Conservation (phyloP, 2,888 invertebrate species). For the Unio delphinus region DNA sequence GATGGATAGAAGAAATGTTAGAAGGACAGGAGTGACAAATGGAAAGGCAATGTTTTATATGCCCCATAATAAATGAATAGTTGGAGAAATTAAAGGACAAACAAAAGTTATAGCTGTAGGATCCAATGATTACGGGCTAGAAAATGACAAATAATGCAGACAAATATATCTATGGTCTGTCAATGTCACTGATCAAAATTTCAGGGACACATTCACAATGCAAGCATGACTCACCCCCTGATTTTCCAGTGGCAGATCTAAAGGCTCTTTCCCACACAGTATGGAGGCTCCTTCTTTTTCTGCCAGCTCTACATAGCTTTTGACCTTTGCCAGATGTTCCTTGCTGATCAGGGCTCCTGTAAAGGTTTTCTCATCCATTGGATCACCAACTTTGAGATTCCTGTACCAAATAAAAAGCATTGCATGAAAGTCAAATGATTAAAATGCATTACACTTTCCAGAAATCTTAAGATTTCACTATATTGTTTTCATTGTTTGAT, state of each 20-base stretch:
- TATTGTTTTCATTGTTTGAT: too few relatives aligned
- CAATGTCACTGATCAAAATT: too few relatives aligned
- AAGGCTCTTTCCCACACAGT: slow-evolving; percentile 69
- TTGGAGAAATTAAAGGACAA: too few relatives aligned
- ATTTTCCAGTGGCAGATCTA: slow-evolving; percentile 62
- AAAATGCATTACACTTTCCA: neutral
- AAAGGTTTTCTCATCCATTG: slow-evolving; percentile 58
- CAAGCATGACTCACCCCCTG: slow-evolving; percentile 54
- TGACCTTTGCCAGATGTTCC: slow-evolving; percentile 73
- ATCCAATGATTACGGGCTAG: too few relatives aligned
- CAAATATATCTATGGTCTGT: too few relatives aligned
- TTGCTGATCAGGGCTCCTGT: slow-evolving; percentile 74
- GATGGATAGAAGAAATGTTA: too few relatives aligned
- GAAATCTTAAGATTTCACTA: neutral
- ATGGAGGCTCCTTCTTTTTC: slow-evolving; percentile 71
- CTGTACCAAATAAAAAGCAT: slow-evolving; percentile 46
- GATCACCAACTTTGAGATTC: slow-evolving; percentile 71
- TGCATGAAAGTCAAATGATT: neutral
- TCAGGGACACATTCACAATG: neutral
- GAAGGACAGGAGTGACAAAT: too few relatives aligned
- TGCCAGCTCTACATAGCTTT: slow-evolving; percentile 71
- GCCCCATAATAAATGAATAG: too few relatives aligned
- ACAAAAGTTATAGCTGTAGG: too few relatives aligned
- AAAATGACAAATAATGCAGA: too few relatives aligned
- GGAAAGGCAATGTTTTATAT: too few relatives aligned